Base-by-base conservation (phyloP, 2,888 invertebrate species). In the Agriopis aurantiaria region DNA sequence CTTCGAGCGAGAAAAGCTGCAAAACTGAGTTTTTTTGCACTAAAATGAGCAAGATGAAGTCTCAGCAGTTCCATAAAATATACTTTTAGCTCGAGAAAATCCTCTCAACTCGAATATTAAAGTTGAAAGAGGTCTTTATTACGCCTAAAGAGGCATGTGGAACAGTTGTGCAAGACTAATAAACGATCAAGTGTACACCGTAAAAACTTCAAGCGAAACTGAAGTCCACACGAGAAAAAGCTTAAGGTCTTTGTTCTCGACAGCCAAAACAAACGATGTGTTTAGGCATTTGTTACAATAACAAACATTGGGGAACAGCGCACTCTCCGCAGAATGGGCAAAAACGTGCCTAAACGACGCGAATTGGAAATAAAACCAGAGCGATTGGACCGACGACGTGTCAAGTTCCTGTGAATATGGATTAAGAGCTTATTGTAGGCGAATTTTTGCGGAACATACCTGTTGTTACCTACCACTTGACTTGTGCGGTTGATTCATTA, bases 181-280 rank as follows among this genome's bases (percentile, higher is more conserved):
- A 86, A 84, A 86, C 82, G 75, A 81, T 79, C 75, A 77, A 79
- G 82, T 77, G 79, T 78, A 81, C 85, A 79, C 83, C 81, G 81
- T 90, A 88, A 89, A 90, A 91, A 89, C 87, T 89, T 88, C 83
- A 86, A 89, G 88, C 84, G 78, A 82, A 84, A 83, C 84, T 81
- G 84, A 85, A 86, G 82, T 84, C 75, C 77, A 77, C 78, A 79
- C 81, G 85, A 83, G 85, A 84, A 87, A 88, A 86, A 86, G 79
- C 82, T 67, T 82, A 83, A 88, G 83, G 84, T 88, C 91, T 91
- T 93, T 93, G 92, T 93, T 92, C 90, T 88, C 80, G 72, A 82
- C 84, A 91, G 92, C 89, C 93, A 92, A 93, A 93, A 93, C 92
- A 92, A 88, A 88, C 86, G 84, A 78, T 78, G 79, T 89, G 91